Evolutionary conservation across 2,113 vertebrate species (phyloP).

Genomic region (Phaetusa simplex): DNA sequence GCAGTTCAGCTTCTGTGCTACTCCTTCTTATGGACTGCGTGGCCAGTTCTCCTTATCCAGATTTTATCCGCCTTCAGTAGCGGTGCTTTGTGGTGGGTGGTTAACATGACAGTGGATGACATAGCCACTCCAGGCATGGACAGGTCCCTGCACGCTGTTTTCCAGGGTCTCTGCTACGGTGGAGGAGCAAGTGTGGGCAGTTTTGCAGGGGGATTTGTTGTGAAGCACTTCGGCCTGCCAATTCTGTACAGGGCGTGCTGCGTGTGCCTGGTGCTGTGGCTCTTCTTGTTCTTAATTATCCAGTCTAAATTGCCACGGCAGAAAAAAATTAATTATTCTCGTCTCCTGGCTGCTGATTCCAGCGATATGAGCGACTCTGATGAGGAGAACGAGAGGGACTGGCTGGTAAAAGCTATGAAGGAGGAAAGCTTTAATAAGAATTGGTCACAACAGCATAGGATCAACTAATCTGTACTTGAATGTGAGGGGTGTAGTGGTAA

Average conservation of each 20-base stretch:
- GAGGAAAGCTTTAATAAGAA: conserved; percentile 62
- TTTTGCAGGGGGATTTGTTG: conserved; percentile 77
- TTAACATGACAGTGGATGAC: conserved; percentile 71
- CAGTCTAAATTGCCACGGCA: conserved; percentile 80
- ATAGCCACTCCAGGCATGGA: conserved; percentile 77
- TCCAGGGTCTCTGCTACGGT: conserved; percentile 65
- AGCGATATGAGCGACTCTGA: conserved; percentile 86
- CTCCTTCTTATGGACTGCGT: conserved; percentile 82
- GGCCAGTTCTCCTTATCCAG: conserved; percentile 81
- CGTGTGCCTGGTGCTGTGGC: conserved; percentile 73
- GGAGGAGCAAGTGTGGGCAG: conserved; percentile 81
- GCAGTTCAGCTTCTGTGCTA: conserved; percentile 82
- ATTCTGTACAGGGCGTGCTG: conserved; percentile 76
- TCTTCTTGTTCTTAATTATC: conserved; percentile 71
- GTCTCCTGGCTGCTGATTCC: conserved; percentile 78
- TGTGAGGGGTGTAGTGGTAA: not conserved
- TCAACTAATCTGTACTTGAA: not conserved
- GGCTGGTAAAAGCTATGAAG: conserved; percentile 87
- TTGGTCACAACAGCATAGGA: not conserved
- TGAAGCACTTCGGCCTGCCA: conserved; percentile 61
- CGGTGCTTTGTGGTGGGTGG: conserved; percentile 82
- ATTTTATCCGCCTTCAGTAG: conserved; percentile 75
- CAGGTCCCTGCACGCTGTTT: conserved; percentile 74
- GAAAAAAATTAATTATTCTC: conserved; percentile 86
- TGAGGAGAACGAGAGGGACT: conserved; percentile 83